Percentiles rank a stretch among this genome's conserved stretches.
Evolutionary conservation across 2,797 vertebrate genomes (phyloP).

Genomic region (Pangasius krempfi): DNA sequence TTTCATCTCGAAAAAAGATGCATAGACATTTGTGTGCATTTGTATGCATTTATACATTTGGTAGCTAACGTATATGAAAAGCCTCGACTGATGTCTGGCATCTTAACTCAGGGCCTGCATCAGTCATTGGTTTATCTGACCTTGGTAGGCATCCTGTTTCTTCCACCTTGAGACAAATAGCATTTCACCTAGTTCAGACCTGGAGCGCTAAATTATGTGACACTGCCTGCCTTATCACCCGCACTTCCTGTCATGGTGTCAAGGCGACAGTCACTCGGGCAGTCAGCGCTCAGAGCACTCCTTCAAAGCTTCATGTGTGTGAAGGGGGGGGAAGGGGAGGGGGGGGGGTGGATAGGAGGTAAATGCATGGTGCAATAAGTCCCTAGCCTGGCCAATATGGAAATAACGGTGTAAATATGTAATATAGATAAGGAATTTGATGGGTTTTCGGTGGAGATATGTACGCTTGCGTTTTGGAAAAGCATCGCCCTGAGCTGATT

Average conservation of each 20-base stretch:
- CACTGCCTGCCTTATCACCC: slow-evolving; percentile 57
- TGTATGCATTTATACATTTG: neutral
- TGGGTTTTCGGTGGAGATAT: slow-evolving; percentile 62
- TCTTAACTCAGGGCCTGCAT: slow-evolving; percentile 52
- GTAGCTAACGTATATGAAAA: neutral
- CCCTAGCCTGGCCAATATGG: slow-evolving; percentile 57
- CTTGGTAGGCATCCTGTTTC: slow-evolving; percentile 61
- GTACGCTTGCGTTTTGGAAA: slow-evolving; percentile 45
- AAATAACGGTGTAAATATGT: slow-evolving; percentile 64
- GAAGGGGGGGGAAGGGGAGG: neutral
- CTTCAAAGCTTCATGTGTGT: slow-evolving; percentile 23
- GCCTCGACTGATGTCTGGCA: slow-evolving; percentile 33
- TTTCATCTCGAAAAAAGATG: neutral
- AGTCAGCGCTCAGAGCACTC: slow-evolving; percentile 32
- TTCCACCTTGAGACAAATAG: slow-evolving; percentile 64
- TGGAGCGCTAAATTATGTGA: slow-evolving; percentile 32
- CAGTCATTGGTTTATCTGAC: slow-evolving; percentile 62
- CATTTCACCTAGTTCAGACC: slow-evolving; percentile 49
- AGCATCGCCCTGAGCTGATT: slow-evolving; percentile 55
- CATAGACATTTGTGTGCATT: neutral
- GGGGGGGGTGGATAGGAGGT: neutral
- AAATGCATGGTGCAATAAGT: slow-evolving; percentile 50
- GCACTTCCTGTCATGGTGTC: slow-evolving; percentile 55
- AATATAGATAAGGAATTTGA: slow-evolving; percentile 54
- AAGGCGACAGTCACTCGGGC: slow-evolving; percentile 43